Evolutionary conservation across 1,140 invertebrate genomes (phyloP).

Genomic region (Drosophila prosaltans): DNA sequence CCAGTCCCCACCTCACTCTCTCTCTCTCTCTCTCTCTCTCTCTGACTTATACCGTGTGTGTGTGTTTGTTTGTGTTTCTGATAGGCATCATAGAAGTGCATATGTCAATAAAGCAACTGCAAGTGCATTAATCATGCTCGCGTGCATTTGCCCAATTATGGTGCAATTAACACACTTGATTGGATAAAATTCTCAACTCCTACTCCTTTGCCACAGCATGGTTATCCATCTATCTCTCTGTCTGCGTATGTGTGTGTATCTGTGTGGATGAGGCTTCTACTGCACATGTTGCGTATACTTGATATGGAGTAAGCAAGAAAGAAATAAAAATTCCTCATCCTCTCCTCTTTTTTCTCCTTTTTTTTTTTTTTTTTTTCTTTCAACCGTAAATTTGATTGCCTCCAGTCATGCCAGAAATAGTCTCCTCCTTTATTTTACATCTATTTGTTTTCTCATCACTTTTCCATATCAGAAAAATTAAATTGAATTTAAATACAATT

Average conservation of each 20-base stretch:
- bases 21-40: background rate
- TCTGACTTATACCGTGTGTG: background rate
- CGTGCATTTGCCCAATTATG: constrained; percentile 72
- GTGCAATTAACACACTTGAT: constrained; percentile 80
- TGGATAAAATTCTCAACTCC: constrained; percentile 55
- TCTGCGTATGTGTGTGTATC: constrained; percentile 33
- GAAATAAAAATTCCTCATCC: background rate
- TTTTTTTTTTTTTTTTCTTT: too few relatives aligned
- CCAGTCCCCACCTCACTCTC: too few relatives aligned
- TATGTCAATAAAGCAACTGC: constrained; percentile 59
- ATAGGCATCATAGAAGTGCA: constrained; percentile 27
- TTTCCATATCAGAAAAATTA: background rate
- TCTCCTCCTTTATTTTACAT: background rate
- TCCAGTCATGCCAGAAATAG: constrained; percentile 2
- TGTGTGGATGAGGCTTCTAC: background rate
- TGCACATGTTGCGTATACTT: constrained; percentile 14
- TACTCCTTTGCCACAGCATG: constrained; percentile 22
- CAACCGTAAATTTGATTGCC: constrained; percentile 2
- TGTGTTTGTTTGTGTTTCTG: constrained; percentile 33
- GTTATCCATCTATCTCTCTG: constrained; percentile 1
- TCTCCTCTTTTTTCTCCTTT: too few relatives aligned
- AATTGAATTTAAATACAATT: constrained; percentile 9
- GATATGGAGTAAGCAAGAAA: constrained; percentile 6
- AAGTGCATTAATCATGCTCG: constrained; percentile 35
- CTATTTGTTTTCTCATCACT: too few relatives aligned